Base-by-base conservation (phyloP, 2,888 invertebrate genomes). In the Lymantria dispar region DNA sequence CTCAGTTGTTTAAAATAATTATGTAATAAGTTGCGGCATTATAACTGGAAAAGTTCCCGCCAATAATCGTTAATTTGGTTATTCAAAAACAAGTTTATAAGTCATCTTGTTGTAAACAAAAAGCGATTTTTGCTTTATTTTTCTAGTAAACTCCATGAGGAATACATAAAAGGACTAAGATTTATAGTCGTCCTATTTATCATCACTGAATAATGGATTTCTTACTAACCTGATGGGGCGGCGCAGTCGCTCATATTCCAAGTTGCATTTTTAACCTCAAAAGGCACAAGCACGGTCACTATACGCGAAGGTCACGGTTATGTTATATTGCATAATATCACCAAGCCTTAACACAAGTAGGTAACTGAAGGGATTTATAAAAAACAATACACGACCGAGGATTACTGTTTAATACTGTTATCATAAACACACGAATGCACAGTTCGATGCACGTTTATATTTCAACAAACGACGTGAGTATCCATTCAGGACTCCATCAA, bases 191-290 rank as follows among this genome's bases (percentile, higher is more conserved):
- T 83, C 83, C 79, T 72, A 33, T 55, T 52, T 80, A 84, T 87
- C 87, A 70, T 80, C 78, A 76, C 75, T 80, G 74, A 71, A 76
- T 61, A 80, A 14, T 14, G 33, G 14, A 9, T 40, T 13, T 76
- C 76, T 80, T 70, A 87, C 88, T 82, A 84, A 90, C 90, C 90
- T 89, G 88, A 83, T 85, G 84, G 81, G 82, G 87, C 86, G 86
- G 86, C 87, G 88, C 90, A 81, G 83, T 85, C 83, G 76, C 77
- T 88, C 79, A 90, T 83, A 85, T 88, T 89, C 87, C 87, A 85
- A 88, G 85, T 78, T 88, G 88, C 91, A 91, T 90, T 83, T 22
- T 85, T 90, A 89, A 90, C 91, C 90, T 89, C 89, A 88, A 89
- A 87, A 84, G 80, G 80, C 89, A 90, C 84, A 72, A 76, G 79